Evolutionary conservation across 2,888 invertebrate species (phyloP), one percentile per base, ranked within the genome.

Genomic region (Hirtodrosophila trivittata): DNA sequence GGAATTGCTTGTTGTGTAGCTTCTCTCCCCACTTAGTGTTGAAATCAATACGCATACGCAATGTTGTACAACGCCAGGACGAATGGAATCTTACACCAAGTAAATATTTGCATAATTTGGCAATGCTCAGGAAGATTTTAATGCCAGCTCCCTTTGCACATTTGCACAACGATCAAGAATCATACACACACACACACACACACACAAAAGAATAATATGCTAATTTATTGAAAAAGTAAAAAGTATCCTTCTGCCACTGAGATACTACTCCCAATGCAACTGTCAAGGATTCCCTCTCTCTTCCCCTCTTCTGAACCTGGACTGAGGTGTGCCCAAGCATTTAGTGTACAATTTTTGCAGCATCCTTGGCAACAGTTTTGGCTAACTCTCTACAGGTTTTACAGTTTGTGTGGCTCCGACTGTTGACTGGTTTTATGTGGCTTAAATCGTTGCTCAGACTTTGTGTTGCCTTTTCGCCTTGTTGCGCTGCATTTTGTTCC

Each of bases 51-150:
- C 63, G 58, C 54, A 77, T 77, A 71, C 82, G 78, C 82, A 77
- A 45, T 39, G 76, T 75, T 75, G 66, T 72, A 45, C 58, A 35
- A 28, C 7, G 28, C 9, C 28, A 8, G 2, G 25, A 6, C 25
- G 6, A 25, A 25, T 25, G 25, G 54, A 63, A 55, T 55, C 46
- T 21, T 21, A 47, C 55, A 58, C 51, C 50, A 35, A 14, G 71
- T 57, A 69, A 75, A 72, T 59, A 86, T 80, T 80, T 80, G 74
- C 86, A 80, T 80, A 86, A 83, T 83, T 80, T 76, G 69, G 66
- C 65, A 73, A 73, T 70, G 86, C 73, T 76, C 80, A 73, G 77
- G 76, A 70, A 59, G 70, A 67, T 70, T 69, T 57, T 35, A 63
- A 58, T 70, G 49, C 56, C 56, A 70, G 56, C 35, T 54, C 32